Evolutionary conservation across 2,888 invertebrate genomes (phyloP).

Genomic region (Sphaeridia pumilis): DNA sequence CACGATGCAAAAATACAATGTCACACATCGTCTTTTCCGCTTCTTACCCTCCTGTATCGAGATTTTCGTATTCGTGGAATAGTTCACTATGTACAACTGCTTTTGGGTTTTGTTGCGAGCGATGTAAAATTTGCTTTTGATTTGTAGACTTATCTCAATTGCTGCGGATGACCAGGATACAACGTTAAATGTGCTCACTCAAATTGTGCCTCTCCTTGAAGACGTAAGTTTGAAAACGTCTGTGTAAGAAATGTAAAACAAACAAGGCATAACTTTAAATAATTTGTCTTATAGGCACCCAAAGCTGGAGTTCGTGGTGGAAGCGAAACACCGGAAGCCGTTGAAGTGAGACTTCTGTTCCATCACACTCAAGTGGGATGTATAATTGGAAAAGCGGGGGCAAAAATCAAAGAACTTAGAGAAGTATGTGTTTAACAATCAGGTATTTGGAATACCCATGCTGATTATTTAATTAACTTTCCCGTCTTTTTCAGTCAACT

Average conservation of each 20-base stretch:
- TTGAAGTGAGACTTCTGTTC: conserved; percentile 85
- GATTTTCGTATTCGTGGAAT: not conserved
- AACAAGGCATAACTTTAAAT: no score
- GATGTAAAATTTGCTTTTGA: not conserved
- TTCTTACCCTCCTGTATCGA: not conserved
- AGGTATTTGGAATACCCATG: no score
- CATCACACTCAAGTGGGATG: conserved; percentile 98
- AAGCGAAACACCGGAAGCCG: conserved; percentile 49
- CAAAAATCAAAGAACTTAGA: conserved; percentile 94
- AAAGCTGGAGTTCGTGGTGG: conserved; percentile 31
- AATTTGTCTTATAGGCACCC: no score
- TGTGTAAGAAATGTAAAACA: no score
- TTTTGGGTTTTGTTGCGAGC: not conserved
- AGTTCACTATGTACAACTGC: not conserved
- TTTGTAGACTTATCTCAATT: conserved; percentile 82
- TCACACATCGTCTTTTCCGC: not conserved
- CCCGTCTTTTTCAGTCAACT: conserved; percentile 80
- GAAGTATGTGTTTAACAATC: no score
- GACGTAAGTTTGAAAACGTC: conserved; percentile 57
- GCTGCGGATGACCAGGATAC: conserved; percentile 73
- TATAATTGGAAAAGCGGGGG: conserved; percentile 92
- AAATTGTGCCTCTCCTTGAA: conserved; percentile 82
- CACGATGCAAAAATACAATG: not conserved
- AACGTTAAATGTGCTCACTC: conserved; percentile 74
- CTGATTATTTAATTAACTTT: no score